Conservation (phyloP, 2,888 invertebrate species). For the Autographa pulchrina region DNA sequence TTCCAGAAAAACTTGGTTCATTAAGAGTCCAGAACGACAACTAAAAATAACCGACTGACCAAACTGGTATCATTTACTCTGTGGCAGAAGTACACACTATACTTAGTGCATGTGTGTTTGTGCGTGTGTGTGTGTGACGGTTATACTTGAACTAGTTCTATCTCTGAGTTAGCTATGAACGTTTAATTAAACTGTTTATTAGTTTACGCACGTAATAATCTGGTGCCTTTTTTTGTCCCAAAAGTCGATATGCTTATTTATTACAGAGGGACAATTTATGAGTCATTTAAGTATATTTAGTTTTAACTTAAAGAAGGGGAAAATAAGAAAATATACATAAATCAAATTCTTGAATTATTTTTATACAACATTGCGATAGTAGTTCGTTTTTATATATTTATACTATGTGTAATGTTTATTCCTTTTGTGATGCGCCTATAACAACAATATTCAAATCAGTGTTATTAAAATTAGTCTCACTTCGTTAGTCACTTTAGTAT, state of each 20-base stretch:
- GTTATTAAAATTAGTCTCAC: too few relatives aligned
- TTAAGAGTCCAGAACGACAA: constrained; percentile 33
- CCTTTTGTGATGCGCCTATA: too few relatives aligned
- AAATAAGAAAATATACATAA: too few relatives aligned
- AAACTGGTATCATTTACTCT: constrained; percentile 48
- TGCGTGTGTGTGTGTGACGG: neutral
- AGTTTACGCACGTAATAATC: neutral
- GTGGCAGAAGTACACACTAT: constrained; percentile 7
- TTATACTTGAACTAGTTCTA: constrained; percentile 56
- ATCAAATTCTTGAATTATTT: too few relatives aligned
- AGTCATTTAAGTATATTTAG: too few relatives aligned
- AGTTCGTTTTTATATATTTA: too few relatives aligned
- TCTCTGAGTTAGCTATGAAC: constrained; percentile 37
- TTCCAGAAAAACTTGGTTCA: constrained; percentile 41
- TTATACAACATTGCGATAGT: too few relatives aligned
- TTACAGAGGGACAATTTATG: too few relatives aligned
- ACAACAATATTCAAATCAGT: too few relatives aligned
- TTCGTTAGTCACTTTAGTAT: too few relatives aligned
- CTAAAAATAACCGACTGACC: constrained; percentile 53
- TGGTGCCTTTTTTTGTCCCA: neutral
- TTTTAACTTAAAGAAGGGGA: too few relatives aligned
- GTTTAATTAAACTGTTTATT: constrained; percentile 25
- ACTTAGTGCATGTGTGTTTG: constrained; percentile 18
- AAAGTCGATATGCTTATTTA: neutral
- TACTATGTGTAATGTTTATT: too few relatives aligned